Evolutionary conservation across 2,797 vertebrate species (phyloP), one percentile per base, ranked within the genome.

Genomic region (Fistularia tabacaria): DNA sequence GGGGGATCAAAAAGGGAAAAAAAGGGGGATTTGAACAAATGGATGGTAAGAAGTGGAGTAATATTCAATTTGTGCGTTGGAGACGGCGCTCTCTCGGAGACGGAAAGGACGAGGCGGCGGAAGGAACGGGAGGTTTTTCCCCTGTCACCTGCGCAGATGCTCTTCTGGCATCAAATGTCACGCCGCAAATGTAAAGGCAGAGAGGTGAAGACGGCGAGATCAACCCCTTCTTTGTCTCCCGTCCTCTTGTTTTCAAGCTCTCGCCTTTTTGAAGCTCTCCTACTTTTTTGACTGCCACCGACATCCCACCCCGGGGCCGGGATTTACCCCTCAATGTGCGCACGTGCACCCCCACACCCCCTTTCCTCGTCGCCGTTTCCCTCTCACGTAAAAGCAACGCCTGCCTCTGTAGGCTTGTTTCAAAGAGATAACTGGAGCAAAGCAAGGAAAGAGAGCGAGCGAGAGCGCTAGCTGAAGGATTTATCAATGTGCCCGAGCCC

Each of bases 401-500:
- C 64, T 78, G 78, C 73, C 65, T 81, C 63, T 70, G 63, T 54
- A 42, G 7, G 59, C 72, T 87, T 70, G 78, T 81, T 82, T 75
- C 73, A 73, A 75, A 83, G 76, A 81, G 86, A 90, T 86, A 86
- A 85, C 77, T 66, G 77, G 76, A 71, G 76, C 48, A 41, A 74
- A 46, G 53, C 10, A 59, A 70, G 56, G 44, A 66, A 59, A 48
- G 57, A 68, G 41, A 13, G 15, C 7, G 55, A 52, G 60, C 59
- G 58, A 49, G 62, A 58, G 62, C 53, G 72, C 79, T 64, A 81
- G 72, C 62, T 58, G 56, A 71, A 52, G 47, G 85, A 83, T 81
- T 86, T 83, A 85, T 88, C 82, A 74, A 54, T 80, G 75, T 83
- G 77, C 78, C 74, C 71, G 74, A 82, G 81, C 76, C 79, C 85